Percentiles rank a stretch among this genome's conserved stretches.
Evolutionary conservation across 2,113 vertebrate genomes (phyloP).

Genomic region (Benthochromis sp.): DNA sequence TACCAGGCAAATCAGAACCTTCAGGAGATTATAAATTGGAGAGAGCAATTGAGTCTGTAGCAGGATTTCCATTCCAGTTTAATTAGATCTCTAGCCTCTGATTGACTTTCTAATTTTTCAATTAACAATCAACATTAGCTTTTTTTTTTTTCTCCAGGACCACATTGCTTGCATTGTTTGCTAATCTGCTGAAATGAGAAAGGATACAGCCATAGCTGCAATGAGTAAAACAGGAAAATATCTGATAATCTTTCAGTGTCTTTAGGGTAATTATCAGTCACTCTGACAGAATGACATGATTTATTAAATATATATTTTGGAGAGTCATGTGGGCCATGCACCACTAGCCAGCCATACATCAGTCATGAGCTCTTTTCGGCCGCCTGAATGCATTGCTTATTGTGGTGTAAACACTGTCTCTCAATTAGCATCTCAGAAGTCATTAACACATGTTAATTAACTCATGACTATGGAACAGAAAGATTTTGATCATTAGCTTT

Average conservation of each 20-base stretch:
- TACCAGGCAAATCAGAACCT: conserved; percentile 33
- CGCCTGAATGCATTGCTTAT: conserved; percentile 10
- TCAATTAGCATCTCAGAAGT: conserved; percentile 34
- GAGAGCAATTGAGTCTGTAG: conserved; percentile 75
- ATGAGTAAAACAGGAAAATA: conserved; percentile 64
- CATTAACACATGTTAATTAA: conserved; percentile 59
- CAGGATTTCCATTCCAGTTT: conserved; percentile 86
- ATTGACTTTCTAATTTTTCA: conserved; percentile 98
- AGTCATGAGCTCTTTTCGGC: neutral
- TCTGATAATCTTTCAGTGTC: conserved; percentile 77
- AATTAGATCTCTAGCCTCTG: conserved; percentile 93
- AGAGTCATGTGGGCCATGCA: neutral
- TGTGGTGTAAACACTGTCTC: conserved; percentile 35
- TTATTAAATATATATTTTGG: conserved; percentile 52
- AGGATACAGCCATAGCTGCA: conserved; percentile 18
- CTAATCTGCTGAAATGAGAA: conserved; percentile 79
- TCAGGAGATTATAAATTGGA: conserved; percentile 60
- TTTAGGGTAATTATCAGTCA: conserved; percentile 71
- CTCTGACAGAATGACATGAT: conserved; percentile 75
- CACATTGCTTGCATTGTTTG: conserved; percentile 66
- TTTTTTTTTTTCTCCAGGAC: conserved; percentile 67
- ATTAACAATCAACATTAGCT: conserved; percentile 94
- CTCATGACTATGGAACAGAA: conserved; percentile 38
- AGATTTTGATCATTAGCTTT: conserved; percentile 39
- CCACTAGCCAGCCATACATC: neutral